Evolutionary conservation across 1,140 invertebrate genomes (phyloP), one percentile per base, ranked within the genome.

Genomic region (Halictus rubicundus): DNA sequence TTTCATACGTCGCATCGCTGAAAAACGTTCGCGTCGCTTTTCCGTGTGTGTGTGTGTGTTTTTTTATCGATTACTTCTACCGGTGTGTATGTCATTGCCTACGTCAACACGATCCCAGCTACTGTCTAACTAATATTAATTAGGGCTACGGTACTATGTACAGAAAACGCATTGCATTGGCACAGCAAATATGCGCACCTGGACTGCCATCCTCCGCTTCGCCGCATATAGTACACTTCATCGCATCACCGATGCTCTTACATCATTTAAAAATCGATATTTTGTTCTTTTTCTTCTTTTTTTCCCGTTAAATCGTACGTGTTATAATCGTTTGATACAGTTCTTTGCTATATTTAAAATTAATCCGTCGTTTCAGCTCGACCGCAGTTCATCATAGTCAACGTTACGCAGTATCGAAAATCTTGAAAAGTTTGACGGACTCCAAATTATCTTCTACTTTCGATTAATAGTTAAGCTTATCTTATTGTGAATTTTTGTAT

Each of bases 91-190:
- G 69, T 49, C 52, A 52, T 69, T 59, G 37, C 8, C 72, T 78
- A 86, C 64, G 63, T 79, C 74, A 83, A 75, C 84, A 78, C 52
- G 60, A 82, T 61, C 54, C 73, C 52, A 83, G 59, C 72, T 83
- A 83, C 72, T 49, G 49, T 82, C 81, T 85, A 85, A 49, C 74
- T 82, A 82, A 64, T 73, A 60, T 83, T 83, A 83, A 82, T 87
- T 81, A 83, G 73, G 60, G 81, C 83, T 86, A 88, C 81, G 78
- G 68, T 82, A 69, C 52, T 90, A 89, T 89, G 73, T 86, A 88
- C 84, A 88, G 86, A 88, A 88, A 89, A 89, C 82, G 87, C 78
- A 84, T 87, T 86, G 85, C 81, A 83, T 88, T 88, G 87, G 87
- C 87, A 88, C 87, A 82, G 80, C 84, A 88, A 87, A 87, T 78